Percentiles rank a stretch among this genome's conserved stretches.
These are phyloP conservation scores for Isaurus tuberculatus DNA, from an alignment of 92 coral and sea anemone genomes.

Conservation along the genomic window DNA sequence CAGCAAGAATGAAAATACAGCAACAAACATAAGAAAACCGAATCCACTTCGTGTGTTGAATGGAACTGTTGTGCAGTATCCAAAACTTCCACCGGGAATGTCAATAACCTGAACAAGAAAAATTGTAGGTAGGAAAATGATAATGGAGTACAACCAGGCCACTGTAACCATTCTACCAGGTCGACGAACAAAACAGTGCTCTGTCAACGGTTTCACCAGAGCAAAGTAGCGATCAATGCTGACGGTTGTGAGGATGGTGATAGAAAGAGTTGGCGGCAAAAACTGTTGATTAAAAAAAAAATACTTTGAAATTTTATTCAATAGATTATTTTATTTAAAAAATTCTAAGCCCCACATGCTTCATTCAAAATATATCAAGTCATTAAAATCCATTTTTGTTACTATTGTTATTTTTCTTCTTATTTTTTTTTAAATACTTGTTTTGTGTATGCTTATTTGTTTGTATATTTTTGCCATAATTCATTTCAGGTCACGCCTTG, in stretches of 20 bases:
- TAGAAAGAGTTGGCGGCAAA: conserved; percentile 40
- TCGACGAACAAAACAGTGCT: conserved; percentile 44
- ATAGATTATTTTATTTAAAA: neutral
- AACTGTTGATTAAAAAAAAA: conserved; percentile 13
- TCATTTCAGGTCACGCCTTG: too few relatives aligned
- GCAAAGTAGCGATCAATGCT: conserved; percentile 70
- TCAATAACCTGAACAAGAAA: conserved; percentile 49
- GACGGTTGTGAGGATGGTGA: conserved; percentile 44
- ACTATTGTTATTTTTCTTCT: too few relatives aligned
- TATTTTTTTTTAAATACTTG: too few relatives aligned
- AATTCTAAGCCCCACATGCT: too few relatives aligned
- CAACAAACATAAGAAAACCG: conserved; percentile 57
- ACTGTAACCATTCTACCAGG: conserved; percentile 64
- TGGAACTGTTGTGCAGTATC: conserved; percentile 72
- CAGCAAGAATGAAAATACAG: conserved; percentile 50
- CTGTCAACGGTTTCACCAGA: conserved; percentile 62
- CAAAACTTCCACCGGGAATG: conserved; percentile 46
- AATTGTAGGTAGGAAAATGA: conserved; percentile 64
- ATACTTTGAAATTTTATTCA: neutral
- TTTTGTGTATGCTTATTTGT: too few relatives aligned
- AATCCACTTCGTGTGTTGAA: conserved; percentile 50
- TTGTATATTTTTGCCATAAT: too few relatives aligned
- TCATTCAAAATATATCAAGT: too few relatives aligned
- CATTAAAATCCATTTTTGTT: too few relatives aligned
- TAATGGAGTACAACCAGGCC: conserved; percentile 70